Evolutionary conservation across 2,113 vertebrate genomes (phyloP), one percentile per base, ranked within the genome.

Genomic region (Gasterosteus aculeatus): DNA sequence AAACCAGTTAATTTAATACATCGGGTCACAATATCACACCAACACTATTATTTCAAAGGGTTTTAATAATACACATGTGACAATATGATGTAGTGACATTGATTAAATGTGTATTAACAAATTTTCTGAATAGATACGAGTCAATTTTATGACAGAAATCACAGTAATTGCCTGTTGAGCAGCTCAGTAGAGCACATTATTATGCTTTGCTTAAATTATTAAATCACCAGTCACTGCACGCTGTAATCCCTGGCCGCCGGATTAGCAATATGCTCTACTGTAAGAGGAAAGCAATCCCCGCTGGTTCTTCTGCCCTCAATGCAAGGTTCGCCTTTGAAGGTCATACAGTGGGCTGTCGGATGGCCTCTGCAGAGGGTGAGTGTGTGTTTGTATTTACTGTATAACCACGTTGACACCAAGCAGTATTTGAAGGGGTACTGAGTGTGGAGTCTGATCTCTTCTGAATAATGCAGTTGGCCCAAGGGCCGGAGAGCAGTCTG

Each of bases 391-490:
- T 68, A 22, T 75, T 51, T 42, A 59, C 56, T 70, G 29, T 78
- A 71, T 63, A 44, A 74, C 64, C 22, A 22, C 39, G 53, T 44
- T 53, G 46, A 86, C 67, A 81, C 88, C 87, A 84, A 81, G 61
- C 84, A 65, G 59, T 64, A 85, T 80, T 79, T 77, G 51, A 78
- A 61, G 53, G 69, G 22, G 66, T 82, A 56, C 73, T 60, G 75
- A 82, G 56, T 71, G 63, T 59, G 60, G 66, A 73, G 69, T 41
- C 61, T 90, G 89, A 91, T 87, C 82, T 77, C 74, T 46, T 61
- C 69, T 35, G 80, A 82, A 81, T 88, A 76, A 84, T 87, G 83
- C 73, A 84, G 64, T 63, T 68, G 68, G 60, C 78, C 76, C 51
- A 10, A 18, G 62, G 83, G 57, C 69, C 66, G 62, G 68, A 59